Percentiles rank a stretch among this genome's conserved stretches.
Conservation (phyloP, 2,797 vertebrate genomes). For the Hypotaenidia philippensis region DNA sequence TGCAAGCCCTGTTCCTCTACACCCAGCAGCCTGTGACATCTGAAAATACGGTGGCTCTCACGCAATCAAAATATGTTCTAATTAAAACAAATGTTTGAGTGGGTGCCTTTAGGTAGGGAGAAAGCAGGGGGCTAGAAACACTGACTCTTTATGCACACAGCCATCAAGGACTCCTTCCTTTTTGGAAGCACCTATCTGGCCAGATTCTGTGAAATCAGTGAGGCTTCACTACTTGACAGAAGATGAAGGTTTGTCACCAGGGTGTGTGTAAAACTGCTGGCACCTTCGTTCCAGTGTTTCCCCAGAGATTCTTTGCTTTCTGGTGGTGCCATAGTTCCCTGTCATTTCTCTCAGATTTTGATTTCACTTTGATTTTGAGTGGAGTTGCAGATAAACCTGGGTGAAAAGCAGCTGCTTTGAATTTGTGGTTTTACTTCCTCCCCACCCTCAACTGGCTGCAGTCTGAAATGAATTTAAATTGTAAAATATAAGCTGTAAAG, state of each 20-base stretch:
- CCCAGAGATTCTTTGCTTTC: neutral
- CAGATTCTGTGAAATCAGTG: neutral
- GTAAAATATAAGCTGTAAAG: neutral
- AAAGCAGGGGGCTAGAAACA: neutral
- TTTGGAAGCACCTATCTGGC: neutral
- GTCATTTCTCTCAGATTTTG: neutral
- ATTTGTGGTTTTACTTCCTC: neutral
- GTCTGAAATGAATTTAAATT: neutral
- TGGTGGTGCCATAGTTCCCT: neutral
- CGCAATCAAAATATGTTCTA: accelerated
- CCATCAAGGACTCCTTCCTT: accelerated
- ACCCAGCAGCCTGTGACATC: neutral
- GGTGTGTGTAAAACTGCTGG: neutral
- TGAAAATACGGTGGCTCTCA: neutral
- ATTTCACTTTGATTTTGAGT: neutral
- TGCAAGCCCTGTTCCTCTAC: accelerated
- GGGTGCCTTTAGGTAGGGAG: neutral
- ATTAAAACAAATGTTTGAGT: neutral
- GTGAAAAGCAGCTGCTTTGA: neutral
- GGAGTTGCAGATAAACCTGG: neutral
- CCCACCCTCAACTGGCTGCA: neutral
- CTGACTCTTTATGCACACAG: accelerated
- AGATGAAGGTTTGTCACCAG: neutral
- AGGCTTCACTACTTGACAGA: neutral
- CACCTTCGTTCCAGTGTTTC: neutral